Conservation (phyloP, 2,113 vertebrate genomes). For the Notiomystis cincta region DNA sequence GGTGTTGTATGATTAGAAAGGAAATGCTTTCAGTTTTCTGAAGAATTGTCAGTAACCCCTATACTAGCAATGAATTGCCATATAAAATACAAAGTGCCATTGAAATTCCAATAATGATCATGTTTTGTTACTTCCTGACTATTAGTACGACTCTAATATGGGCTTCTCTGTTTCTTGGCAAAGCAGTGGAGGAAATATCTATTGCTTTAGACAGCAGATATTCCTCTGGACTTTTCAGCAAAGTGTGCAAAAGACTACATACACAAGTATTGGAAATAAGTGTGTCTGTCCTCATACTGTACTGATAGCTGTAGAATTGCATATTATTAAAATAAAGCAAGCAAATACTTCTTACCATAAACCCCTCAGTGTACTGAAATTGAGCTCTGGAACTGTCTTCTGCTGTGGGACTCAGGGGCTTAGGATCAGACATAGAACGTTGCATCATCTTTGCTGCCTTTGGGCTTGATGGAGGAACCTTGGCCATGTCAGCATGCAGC, state of each 20-base stretch:
- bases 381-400: slow-evolving; percentile 87
- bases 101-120: neutral
- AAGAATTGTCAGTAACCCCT: neutral
- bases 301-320: neutral
- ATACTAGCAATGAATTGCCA: neutral
- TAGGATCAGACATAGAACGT: slow-evolving; percentile 93
- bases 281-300: neutral
- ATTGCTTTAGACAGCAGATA: neutral
- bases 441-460: slow-evolving; percentile 89
- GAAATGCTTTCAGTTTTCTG: neutral
- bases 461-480: slow-evolving; percentile 86
- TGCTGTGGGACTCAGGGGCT: slow-evolving; percentile 90
- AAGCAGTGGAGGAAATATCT: neutral
- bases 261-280: neutral
- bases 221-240: neutral
- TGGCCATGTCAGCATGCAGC: slow-evolving; percentile 84
- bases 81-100: neutral
- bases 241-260: neutral
- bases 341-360: slow-evolving; percentile 84
- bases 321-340: neutral
- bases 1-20: neutral
- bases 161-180: neutral
- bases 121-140: neutral
- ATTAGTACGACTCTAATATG: neutral
- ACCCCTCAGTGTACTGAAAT: slow-evolving; percentile 90